Percentiles rank a stretch among this genome's conserved stretches.
phyloP scores from a whole-genome alignment of 2,113 vertebrate species.

The Salminus brasiliensis region DNA sequence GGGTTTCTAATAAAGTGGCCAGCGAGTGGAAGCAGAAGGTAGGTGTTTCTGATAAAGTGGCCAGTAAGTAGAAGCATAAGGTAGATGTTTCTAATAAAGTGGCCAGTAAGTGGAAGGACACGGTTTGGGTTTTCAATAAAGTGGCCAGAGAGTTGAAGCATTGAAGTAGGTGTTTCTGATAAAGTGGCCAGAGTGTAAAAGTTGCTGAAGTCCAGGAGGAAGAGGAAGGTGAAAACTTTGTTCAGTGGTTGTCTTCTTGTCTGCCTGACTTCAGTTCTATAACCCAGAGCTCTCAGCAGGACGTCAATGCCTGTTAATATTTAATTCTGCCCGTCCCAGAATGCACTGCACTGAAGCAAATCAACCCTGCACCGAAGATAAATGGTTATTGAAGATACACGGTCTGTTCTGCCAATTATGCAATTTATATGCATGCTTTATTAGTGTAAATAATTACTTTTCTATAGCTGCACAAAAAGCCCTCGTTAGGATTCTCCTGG shows the following conservation, averaged over 20 bases:
- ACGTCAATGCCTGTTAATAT: conserved; percentile 75
- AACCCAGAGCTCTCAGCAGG: conserved; percentile 66
- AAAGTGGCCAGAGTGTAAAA: too few species aligned
- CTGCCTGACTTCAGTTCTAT: conserved; percentile 66
- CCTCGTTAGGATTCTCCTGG: conserved; percentile 1
- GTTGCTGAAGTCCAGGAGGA: too few species aligned
- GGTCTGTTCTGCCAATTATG: conserved; percentile 42
- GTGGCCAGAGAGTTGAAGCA: too few species aligned
- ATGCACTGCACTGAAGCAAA: conserved; percentile 71
- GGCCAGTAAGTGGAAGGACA: too few species aligned
- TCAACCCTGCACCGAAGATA: conserved; percentile 70
- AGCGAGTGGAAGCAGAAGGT: too few species aligned
- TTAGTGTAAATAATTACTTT: conserved; percentile 41
- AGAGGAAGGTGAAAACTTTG: too few species aligned
- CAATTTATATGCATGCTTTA: conserved; percentile 49
- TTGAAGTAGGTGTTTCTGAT: too few species aligned
- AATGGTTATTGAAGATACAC: conserved; percentile 62
- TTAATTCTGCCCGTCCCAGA: conserved; percentile 75
- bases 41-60: too few species aligned
- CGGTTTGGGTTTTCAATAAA: too few species aligned
- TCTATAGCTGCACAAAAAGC: not conserved
- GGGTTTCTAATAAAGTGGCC: too few species aligned
- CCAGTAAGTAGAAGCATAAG: too few species aligned
- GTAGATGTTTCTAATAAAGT: too few species aligned
- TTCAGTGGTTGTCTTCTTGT: conserved; percentile 46